Percentiles rank a stretch among this genome's conserved stretches.
Conservation (phyloP, 1,140 invertebrate genomes). For the Diorhabda carinulata region DNA sequence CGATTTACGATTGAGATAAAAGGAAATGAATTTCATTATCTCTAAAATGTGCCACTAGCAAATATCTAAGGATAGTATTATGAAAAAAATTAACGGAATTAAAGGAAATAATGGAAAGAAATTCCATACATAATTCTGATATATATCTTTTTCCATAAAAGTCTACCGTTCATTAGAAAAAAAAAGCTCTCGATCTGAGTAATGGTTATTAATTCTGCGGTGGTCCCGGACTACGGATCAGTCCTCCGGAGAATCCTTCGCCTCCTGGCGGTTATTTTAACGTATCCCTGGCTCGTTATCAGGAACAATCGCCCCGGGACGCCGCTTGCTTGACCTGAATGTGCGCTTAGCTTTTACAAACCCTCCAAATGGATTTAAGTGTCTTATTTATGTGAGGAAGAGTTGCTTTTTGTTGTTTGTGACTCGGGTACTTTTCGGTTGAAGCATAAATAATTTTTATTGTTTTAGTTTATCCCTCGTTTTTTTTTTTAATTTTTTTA, state of each 20-base stretch:
- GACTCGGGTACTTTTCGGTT: slow-evolving; percentile 3
- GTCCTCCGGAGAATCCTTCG: slow-evolving; percentile 31
- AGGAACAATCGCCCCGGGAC: slow-evolving; percentile 39
- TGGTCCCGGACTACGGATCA: slow-evolving; percentile 11
- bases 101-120: too few relatives aligned
- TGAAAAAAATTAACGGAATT: too few relatives aligned
- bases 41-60: too few relatives aligned
- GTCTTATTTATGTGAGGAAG: slow-evolving; percentile 16
- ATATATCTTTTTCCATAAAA: too few relatives aligned
- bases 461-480: neutral
- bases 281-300: slow-evolving; percentile 37
- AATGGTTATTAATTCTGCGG: slow-evolving; percentile 38
- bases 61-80: too few relatives aligned
- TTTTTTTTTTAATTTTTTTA: neutral
- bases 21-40: too few relatives aligned
- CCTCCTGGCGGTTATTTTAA: slow-evolving; percentile 37
- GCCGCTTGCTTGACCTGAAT: slow-evolving; percentile 40
- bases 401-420: slow-evolving; percentile 10
- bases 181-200: slow-evolving; percentile 28
- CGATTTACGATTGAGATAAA: too few relatives aligned
- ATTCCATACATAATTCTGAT: too few relatives aligned
- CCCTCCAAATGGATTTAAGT: slow-evolving; percentile 30
- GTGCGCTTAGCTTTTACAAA: slow-evolving; percentile 27
- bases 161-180: neutral
- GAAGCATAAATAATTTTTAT: neutral